phyloP scores from a whole-genome alignment of 2,888 invertebrate genomes.

The Tanaodytes sp. region DNA sequence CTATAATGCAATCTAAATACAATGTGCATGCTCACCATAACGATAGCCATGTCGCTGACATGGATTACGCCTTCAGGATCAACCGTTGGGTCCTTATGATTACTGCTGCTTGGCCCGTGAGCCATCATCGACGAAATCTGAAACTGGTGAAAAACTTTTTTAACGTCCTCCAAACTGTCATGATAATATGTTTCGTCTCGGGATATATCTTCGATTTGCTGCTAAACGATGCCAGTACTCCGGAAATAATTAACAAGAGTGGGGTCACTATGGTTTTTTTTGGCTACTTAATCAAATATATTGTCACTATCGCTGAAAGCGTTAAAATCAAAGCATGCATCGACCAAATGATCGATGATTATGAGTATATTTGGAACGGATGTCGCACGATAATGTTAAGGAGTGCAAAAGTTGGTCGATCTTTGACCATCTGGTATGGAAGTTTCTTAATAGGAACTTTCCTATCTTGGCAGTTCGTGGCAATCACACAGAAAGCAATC shows the following conservation, averaged over 20 bases:
- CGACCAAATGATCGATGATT: conserved; percentile 17
- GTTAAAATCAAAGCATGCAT: conserved; percentile 1
- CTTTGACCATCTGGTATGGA: neutral
- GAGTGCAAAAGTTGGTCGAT: conserved; percentile 6
- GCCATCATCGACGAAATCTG: neutral
- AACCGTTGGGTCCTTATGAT: conserved; percentile 11
- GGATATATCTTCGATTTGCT: conserved; percentile 3
- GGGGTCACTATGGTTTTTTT: conserved; percentile 1
- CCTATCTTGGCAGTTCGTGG: conserved; percentile 2
- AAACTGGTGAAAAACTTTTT: neutral
- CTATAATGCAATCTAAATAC: neutral
- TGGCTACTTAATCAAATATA: conserved; percentile 14
- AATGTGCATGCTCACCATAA: conserved; percentile 7
- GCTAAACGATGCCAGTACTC: neutral
- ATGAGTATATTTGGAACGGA: neutral
- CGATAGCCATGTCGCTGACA: neutral
- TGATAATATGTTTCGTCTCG: neutral
- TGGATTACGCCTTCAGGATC: conserved; percentile 13
- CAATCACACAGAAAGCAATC: neutral
- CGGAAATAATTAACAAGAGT: conserved; percentile 11
- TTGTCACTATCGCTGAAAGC: neutral
- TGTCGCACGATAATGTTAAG: conserved; percentile 6
- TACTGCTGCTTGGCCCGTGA: conserved; percentile 14
- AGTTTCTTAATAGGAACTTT: neutral
- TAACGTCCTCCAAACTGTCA: neutral